A percentile compares a stretch with the other conserved stretches of the same genome.
phyloP scores from a whole-genome alignment of 23 tunicate genomes.

The Trididemnum miniatum region DNA sequence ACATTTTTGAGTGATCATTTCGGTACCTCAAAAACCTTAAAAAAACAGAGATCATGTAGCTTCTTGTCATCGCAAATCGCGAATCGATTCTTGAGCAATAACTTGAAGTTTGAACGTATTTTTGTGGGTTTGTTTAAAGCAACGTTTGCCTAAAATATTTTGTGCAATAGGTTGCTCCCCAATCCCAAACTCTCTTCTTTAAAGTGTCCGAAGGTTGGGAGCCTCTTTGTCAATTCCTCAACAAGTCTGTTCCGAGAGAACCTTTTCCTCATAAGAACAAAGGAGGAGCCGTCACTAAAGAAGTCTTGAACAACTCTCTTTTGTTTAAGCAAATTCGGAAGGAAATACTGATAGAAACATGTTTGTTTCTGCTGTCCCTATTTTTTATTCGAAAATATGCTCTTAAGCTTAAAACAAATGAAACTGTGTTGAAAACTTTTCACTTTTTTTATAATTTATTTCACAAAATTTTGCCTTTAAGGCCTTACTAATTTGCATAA shows the following conservation, averaged over 20 bases:
- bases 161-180: constrained; percentile 31
- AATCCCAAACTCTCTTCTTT: constrained; percentile 21
- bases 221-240: constrained; percentile 36
- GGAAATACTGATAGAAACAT: constrained; percentile 6
- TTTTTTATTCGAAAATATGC: neutral
- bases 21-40: too few relatives aligned
- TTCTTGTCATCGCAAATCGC: too few relatives aligned
- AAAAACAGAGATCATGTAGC: too few relatives aligned
- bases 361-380: neutral
- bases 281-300: constrained; percentile 18
- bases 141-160: too few relatives aligned
- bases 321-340: constrained; percentile 30
- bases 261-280: constrained; percentile 49
- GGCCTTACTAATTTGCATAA: neutral
- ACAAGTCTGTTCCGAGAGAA: constrained; percentile 14
- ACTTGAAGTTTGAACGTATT: too few relatives aligned
- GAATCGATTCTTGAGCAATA: too few relatives aligned
- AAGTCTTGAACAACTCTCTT: constrained; percentile 16
- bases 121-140: too few relatives aligned
- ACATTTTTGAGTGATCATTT: too few relatives aligned
- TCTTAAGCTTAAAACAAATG: neutral
- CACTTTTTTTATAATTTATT: neutral
- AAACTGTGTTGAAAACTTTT: neutral
- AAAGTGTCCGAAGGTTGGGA: constrained; percentile 38
- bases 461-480: neutral